Evolutionary conservation across 2,797 vertebrate genomes (phyloP), one percentile per base, ranked within the genome.

Genomic region (Apodemus agrarius): DNA sequence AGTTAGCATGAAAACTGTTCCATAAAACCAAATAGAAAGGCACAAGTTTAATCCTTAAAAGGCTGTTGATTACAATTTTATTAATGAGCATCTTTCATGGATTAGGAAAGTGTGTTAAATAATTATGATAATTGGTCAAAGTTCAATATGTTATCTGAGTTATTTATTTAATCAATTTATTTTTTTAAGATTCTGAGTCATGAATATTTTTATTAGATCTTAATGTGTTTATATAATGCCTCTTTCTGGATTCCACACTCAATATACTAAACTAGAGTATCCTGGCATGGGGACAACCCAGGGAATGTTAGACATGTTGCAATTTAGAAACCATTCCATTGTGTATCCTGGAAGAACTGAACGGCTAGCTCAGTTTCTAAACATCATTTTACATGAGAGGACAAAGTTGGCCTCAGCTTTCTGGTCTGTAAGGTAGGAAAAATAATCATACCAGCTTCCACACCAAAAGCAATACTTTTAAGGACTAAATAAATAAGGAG

Each of bases 271-370:
- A 46, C 72, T 81, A 75, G 49, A 74, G 4, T 29, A 78, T 7
- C 14, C 76, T 93, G 61, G 9, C 17, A 52, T 89, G 10, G 13
- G 26, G 8, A 2, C 21, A 89, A 34, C 46, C 13, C n/a, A 81
- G 37, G 90, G 46, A 89, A 67, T 54, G 0, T 69, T 75, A 57
- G 24, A 52, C n/a, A 40, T 49, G 14, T 26, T 93, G 8, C 13
- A 89, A 92, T 85, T 93, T 83, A 26, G 93, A 95, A 96, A 63
- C 5, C 14, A 40, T 74, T 91, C 2, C 5, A 16, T 80, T 79
- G 61, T 57, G 9, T 79, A 3, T 59, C 54, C 2, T 22, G 8
- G 29, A 92, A 93, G 46, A 91, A 95, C 85, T 57, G 4, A 76
- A 49, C 61, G n/a, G 2, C 3, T 40, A 95, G 19, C 10, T 43